Evolutionary conservation across 2,113 vertebrate genomes (phyloP), one percentile per base, ranked within the genome.

Genomic region (Columba janthina): DNA sequence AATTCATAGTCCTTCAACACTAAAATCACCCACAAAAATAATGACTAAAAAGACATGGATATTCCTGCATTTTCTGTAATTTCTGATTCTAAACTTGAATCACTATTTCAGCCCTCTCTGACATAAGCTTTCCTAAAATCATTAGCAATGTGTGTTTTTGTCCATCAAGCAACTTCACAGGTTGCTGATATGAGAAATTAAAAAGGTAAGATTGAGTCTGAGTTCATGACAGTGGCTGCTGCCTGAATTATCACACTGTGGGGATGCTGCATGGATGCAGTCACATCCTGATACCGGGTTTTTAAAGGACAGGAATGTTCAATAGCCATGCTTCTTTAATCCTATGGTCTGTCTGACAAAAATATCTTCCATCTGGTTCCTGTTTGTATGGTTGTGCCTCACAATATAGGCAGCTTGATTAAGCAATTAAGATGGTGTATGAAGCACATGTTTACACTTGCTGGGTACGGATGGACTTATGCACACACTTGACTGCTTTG

Each of bases 291-390:
- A 16, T 4, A 21, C 6, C 11, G 24, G 58, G 65, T 60, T 60
- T 84, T 89, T 57, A 69, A 75, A 92, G 83, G 80, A 88, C 76
- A 81, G 53, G 53, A 42, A 65, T 42, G 44, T 85, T 84, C 88
- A 90, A 0, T 84, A 76, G 62, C 53, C 62, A 48, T 48, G 58
- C 57, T 90, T 34, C 92, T 77, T 84, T 40, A 95, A 91, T 92
- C 65, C 44, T 57, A 32, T 31, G 62, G 61, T 42, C 42, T 21
- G 1, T 31, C 79, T 69, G 85, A 92, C 81, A 92, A 95, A 96
- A 95, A 95, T 80, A 93, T 65, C 92, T 92, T 82, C 93, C 93
- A 76, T 92, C 80, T 94, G 93, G 57, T 74, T 93, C 44, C 57
- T 78, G 20, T 42, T 70, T 74, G 21, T 36, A 53, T 15, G 51